Evolutionary conservation across 2,888 invertebrate species (phyloP).

Genomic region (Polymixis flavicincta): DNA sequence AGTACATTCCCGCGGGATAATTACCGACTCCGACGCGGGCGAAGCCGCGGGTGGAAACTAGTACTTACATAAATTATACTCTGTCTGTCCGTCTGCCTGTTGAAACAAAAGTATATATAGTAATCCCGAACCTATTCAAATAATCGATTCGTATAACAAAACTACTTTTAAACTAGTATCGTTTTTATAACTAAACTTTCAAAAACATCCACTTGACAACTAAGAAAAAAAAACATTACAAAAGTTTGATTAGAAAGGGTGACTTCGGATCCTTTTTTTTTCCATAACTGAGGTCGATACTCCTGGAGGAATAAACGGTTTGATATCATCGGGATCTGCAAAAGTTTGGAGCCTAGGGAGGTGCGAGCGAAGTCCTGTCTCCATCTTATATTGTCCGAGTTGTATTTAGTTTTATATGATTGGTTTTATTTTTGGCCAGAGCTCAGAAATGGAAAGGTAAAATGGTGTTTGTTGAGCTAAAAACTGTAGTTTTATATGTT

Average conservation of each 20-base stretch:
- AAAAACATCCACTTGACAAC: slow-evolving; percentile 34
- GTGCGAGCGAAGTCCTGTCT: slow-evolving; percentile 37
- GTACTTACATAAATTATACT: too few species aligned
- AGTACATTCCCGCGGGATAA: too few species aligned
- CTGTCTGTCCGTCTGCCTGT: too few species aligned
- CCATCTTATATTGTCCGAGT: slow-evolving; percentile 46
- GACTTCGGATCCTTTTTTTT: slow-evolving; percentile 57
- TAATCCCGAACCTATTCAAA: background rate
- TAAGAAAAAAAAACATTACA: slow-evolving; percentile 52
- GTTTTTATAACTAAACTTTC: slow-evolving; percentile 24
- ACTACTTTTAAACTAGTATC: slow-evolving; percentile 14
- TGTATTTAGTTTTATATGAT: slow-evolving; percentile 44
- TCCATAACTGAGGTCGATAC: slow-evolving; percentile 58
- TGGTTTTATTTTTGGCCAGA: slow-evolving; percentile 31
- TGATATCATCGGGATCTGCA: slow-evolving; percentile 62
- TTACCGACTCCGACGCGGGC: too few species aligned
- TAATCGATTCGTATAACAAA: background rate
- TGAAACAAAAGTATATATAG: too few species aligned
- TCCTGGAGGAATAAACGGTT: slow-evolving; percentile 65
- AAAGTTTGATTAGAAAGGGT: slow-evolving; percentile 67
- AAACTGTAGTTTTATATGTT: background rate
- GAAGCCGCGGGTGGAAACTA: too few species aligned
- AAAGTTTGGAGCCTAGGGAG: slow-evolving; percentile 63
- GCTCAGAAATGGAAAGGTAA: slow-evolving; percentile 4
- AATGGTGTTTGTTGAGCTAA: slow-evolving; percentile 4